Base-by-base conservation (phyloP, 2,888 invertebrate species). In the Antheraea yamamai region DNA sequence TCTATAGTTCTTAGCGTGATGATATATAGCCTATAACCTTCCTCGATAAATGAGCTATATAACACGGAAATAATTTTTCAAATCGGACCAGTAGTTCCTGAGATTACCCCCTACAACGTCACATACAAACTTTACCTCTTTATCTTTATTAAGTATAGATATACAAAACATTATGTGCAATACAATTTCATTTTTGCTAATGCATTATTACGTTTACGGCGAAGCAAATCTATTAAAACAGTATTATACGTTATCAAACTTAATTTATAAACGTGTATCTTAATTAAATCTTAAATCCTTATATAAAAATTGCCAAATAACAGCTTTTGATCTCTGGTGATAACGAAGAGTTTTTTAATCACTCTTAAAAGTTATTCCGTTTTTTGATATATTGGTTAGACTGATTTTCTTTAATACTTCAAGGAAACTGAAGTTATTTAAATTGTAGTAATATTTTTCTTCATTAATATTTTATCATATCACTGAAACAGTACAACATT, bases 401-500 rank as follows among this genome's bases (percentile, higher is more conserved):
- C 18, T n/a, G 18, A 6, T 20, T 55, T 55, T 55, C 2, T 47
- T 2, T 12, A 47, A 47, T 47, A 10, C 2, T 7, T 47, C 47
- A 47, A 47, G 12, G 47, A 47, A 47, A 12, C 12, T 47, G 14
- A 18, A 7, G 18, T 55, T 20, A 55, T 61, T 23, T 61, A 2
- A 58, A 10, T 61, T 12, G 35, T 39, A 23, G n/a, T 12, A 23
- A 6, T 23, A 47, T 72, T 64, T 2, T 26, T 39, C 47, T n/a
- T 14, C 23, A 58, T 58, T 23, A 20, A 55, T 58, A 74, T 55
- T 75, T 23, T 74, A 78, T 39, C 14, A 58, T 39, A 52, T 71
- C 12, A 47, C 47, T 71, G 55, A 39, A 71, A 75, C 74, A 74
- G 76, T 76, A 77, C 74, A 66, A 78, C 79, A 78, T 80, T 79